phyloP scores from a whole-genome alignment of 2,888 invertebrate genomes.

The Sminthurides aquaticus region DNA sequence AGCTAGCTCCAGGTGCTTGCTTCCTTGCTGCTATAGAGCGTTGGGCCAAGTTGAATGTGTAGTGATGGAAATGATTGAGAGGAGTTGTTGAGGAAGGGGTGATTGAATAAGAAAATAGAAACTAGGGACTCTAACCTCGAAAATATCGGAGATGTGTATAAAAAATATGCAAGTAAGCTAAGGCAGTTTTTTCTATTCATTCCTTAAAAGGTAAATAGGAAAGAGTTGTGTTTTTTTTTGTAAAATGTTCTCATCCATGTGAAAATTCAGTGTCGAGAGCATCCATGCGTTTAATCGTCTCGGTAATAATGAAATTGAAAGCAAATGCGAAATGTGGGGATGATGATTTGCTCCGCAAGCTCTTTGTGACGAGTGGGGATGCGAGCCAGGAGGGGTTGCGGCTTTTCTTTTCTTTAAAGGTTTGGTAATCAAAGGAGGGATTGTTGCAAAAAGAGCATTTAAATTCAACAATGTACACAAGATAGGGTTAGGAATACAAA shows the following conservation, averaged over 20 bases:
- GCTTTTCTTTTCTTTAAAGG: too few species aligned
- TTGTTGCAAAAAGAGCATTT: too few species aligned
- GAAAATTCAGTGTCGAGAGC: slow-evolving; percentile 3
- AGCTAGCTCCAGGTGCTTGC: too few species aligned
- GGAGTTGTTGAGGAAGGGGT: neutral
- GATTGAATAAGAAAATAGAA: neutral
- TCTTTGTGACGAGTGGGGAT: too few species aligned
- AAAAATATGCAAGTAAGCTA: neutral
- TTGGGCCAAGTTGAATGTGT: too few species aligned
- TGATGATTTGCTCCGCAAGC: too few species aligned
- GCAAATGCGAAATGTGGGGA: neutral
- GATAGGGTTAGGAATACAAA: too few species aligned
- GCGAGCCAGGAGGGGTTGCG: too few species aligned
- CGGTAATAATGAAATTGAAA: slow-evolving; percentile 4
- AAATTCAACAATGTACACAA: too few species aligned
- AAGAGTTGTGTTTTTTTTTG: neutral
- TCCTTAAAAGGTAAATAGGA: neutral
- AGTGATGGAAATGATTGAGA: too few species aligned
- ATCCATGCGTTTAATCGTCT: slow-evolving; percentile 4
- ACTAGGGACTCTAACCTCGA: neutral
- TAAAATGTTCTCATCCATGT: neutral
- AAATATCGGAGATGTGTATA: slow-evolving; percentile 1
- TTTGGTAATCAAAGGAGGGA: too few species aligned
- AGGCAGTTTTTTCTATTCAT: neutral
- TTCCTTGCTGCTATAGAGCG: too few species aligned